Evolutionary conservation across 2,888 invertebrate species (phyloP).

Genomic region (Tipula unca): DNA sequence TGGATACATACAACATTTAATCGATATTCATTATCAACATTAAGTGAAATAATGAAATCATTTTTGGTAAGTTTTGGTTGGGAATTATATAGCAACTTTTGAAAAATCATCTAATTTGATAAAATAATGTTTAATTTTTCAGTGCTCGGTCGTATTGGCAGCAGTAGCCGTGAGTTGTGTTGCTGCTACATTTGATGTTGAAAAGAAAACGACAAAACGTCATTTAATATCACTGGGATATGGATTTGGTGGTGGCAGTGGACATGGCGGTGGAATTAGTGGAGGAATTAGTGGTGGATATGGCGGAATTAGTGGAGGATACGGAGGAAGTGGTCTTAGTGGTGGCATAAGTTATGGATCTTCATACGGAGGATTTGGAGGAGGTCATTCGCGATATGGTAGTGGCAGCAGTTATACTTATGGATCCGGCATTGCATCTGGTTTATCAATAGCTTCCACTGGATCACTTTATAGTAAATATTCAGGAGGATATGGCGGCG

Average conservation of each 20-base stretch:
- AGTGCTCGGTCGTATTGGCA: not conserved
- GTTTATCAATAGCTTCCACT: not conserved
- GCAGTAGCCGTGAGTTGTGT: not conserved
- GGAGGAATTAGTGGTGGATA: not conserved
- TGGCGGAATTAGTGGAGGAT: not conserved
- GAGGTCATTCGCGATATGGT: not conserved
- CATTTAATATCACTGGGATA: constrained; percentile 14
- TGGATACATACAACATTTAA: not conserved
- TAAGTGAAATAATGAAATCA: not conserved
- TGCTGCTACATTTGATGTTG: not conserved
- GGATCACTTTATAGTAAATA: not conserved
- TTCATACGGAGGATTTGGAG: not conserved
- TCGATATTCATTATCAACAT: not conserved
- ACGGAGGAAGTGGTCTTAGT: not conserved
- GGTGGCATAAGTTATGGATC: not conserved
- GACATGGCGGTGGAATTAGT: not conserved
- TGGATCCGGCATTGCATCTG: not conserved
- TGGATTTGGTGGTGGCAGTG: not conserved
- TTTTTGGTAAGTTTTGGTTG: not conserved
- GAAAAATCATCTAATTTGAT: not conserved
- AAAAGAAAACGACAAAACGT: constrained; percentile 15
- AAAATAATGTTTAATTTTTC: not conserved
- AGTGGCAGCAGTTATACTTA: not conserved
- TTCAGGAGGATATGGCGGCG: not conserved
- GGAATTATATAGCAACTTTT: not conserved